Conservation (phyloP, 2,797 vertebrate species). For the Podarcis lilfordi region DNA sequence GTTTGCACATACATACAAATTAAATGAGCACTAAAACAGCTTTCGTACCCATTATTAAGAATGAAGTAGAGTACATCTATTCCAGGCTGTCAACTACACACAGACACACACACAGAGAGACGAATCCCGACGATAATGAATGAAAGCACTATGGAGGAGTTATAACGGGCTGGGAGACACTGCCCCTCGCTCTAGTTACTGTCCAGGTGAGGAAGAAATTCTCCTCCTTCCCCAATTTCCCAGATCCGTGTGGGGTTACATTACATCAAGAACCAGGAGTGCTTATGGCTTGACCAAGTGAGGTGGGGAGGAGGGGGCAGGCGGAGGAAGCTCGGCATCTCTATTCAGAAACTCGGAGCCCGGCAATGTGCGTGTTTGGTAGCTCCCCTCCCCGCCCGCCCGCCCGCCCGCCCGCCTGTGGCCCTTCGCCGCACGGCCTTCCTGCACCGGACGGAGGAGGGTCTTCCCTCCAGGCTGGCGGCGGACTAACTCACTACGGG, state of each 20-base stretch:
- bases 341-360: neutral
- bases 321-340: neutral
- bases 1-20: neutral
- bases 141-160: neutral
- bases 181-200: neutral
- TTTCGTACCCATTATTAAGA: neutral
- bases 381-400: neutral
- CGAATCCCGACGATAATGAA: neutral
- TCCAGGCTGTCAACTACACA: slow-evolving; percentile 26
- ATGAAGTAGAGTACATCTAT: neutral
- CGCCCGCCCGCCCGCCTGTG: neutral
- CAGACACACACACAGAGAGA: slow-evolving; percentile 18
- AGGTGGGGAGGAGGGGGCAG: neutral
- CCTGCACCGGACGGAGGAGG: neutral
- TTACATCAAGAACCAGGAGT: neutral
- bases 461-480: neutral
- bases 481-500: neutral
- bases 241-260: neutral
- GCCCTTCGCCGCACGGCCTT: neutral
- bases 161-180: neutral
- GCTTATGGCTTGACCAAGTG: neutral
- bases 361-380: neutral
- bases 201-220: slow-evolving; percentile 3
- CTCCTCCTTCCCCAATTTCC: neutral
- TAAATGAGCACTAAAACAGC: neutral